A percentile compares a stretch with the other conserved stretches of the same genome.
phyloP scores from a whole-genome alignment of 2,888 invertebrate species.

The Apamea monoglypha region DNA sequence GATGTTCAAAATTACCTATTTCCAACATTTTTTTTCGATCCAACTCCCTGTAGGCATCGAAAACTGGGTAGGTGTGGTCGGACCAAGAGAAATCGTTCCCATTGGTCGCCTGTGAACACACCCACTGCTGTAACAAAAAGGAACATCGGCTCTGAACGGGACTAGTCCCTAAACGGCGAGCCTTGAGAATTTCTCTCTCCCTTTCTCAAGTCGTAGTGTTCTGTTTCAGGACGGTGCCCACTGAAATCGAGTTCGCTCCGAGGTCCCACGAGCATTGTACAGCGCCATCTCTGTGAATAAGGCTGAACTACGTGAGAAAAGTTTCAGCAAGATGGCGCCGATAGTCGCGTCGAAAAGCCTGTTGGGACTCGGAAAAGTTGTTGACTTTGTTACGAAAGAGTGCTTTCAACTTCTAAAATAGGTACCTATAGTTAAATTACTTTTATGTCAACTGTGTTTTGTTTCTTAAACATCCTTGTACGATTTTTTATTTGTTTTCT shows the following conservation, averaged over 20 bases:
- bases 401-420: constrained; percentile 25
- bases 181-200: constrained; percentile 89
- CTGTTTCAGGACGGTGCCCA: constrained; percentile 86
- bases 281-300: constrained; percentile 78
- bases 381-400: constrained; percentile 57
- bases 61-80: constrained; percentile 87
- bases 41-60: constrained; percentile 89
- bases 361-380: constrained; percentile 70
- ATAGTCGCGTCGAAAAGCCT: constrained; percentile 69
- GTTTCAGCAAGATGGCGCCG: constrained; percentile 84
- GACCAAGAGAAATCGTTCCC: constrained; percentile 77
- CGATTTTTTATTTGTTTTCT: background rate
- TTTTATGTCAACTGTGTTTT: constrained; percentile 9
- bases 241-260: constrained; percentile 82
- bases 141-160: constrained; percentile 75
- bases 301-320: constrained; percentile 72
- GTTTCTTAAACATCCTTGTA: background rate
- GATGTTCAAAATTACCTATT: constrained; percentile 88
- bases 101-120: constrained; percentile 83
- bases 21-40: constrained; percentile 85
- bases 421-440: background rate
- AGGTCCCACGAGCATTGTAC: constrained; percentile 75
- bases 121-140: constrained; percentile 85
- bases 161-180: constrained; percentile 81
- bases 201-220: constrained; percentile 83